Base-by-base conservation (phyloP, 2,113 vertebrate genomes). In the Microtus ochrogaster region DNA sequence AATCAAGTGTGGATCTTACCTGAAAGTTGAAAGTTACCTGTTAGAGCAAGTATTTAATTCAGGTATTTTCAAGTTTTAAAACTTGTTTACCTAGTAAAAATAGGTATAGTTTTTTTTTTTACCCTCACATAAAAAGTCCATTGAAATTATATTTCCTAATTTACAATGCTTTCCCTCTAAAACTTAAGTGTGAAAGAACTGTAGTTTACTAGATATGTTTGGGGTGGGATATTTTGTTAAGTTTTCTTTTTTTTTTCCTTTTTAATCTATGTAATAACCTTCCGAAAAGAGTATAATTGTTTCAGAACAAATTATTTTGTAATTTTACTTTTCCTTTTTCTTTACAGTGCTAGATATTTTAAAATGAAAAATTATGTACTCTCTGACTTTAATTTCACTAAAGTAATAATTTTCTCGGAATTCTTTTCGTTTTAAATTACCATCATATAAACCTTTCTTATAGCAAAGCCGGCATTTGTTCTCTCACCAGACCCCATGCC, bases 21-120 rank as follows among this genome's bases (percentile, higher is more conserved):
- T 94, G 90, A 93, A 96, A 96, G 90, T 76, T 95, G 83, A 92
- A 93, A 87, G 89, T 93, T 96, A 90, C 79, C 93, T 73, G 76
- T 81, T 91, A 92, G 65, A 96, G 88, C 78, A 96, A 97, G 91
- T 88, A 81, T 95, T 97, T 95, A 96, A 97, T 98, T 98, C 98
- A 98, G 98, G 97, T 98, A 96, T 97, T 98, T 94, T 94, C 92
- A 95, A 70, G 41, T 97, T 96, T 97, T 94, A 94, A 96, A 87
- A 95, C 49, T 97, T 96, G 76, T 97, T 98, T 97, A 97, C 92
- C 74, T 96, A 73, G 28, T 24, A 92, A 96, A 95, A 93, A 92
- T 7, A 92, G 92, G 28, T 97, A 72, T 81, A 91, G 90, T 24
- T 96, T 49, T 73, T 88, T 88, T 87, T 58, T 39, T 58, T 58